Base-by-base conservation (phyloP, 2,797 vertebrate genomes). In the Phoebastria nigripes region DNA sequence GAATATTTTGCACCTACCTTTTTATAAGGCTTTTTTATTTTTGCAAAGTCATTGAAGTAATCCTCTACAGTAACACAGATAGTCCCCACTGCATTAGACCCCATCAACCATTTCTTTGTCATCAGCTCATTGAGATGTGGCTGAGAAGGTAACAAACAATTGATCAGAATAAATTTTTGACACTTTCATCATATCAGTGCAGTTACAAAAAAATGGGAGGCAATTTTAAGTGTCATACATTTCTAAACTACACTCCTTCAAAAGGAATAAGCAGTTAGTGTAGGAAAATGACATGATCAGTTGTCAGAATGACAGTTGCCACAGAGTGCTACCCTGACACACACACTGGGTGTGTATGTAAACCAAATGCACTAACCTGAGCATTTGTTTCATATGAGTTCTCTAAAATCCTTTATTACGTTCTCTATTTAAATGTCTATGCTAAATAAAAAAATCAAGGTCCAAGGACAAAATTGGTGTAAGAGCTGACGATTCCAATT, bases 41-140 rank as follows among this genome's bases (percentile, higher is more conserved):
- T 99, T 97, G 99, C 98, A 95, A 99, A 99, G 97, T 99, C 99
- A 51, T 99, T 99, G 97, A 99, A 99, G 97, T 99, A 99, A 97
- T 99, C 99, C 94, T 99, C 99, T 89, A 99, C 98, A 0, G 99
- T 99, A 96, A 99, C 99, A 95, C 99, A 99, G 97, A 99, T 99
- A 61, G 99, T 99, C 95, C 99, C 99, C 52, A 99, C 99, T 6
- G 99, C 99, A 33, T 99, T 99, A 42, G 98, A 99, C 8, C 99
- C 99, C 1, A 71, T 93, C 74, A 99, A 96, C 99, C 99, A 99
- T 97, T 99, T 99, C 97, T 98, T 99, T 7, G 99, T 99, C 98
- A 99, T 97, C 94, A 99, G 97, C 71, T 99, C 99, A 33, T 95
- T 99, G 77, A 99, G 98, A 94, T 99, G 99, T 94, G 98, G 98